Percentiles rank a stretch among this genome's conserved stretches.
Conservation (phyloP, 2,797 vertebrate genomes). For the Poecilia wingei region DNA sequence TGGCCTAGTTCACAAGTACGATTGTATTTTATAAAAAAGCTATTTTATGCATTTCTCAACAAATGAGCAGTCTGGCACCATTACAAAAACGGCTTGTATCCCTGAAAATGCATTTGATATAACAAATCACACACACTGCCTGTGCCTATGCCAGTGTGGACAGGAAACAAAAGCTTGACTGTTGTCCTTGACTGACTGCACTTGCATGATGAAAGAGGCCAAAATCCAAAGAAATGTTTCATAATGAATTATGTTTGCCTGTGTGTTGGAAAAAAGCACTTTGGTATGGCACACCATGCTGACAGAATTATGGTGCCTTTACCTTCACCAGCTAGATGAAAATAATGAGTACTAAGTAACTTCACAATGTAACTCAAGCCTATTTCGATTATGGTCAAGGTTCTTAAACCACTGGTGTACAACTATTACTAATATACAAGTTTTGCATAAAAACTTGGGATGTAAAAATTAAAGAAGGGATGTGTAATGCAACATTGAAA, state of each 20-base stretch:
- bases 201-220: neutral
- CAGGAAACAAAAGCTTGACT: neutral
- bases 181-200: neutral
- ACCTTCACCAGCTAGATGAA: constrained; percentile 62
- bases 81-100: neutral
- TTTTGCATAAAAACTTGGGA: constrained; percentile 32
- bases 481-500: constrained; percentile 13
- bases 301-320: constrained; percentile 29
- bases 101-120: neutral
- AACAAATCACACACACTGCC: neutral
- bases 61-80: neutral
- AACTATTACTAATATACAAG: constrained; percentile 44
- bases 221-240: neutral
- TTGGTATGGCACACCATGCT: constrained; percentile 10
- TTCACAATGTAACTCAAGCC: constrained; percentile 59
- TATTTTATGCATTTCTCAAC: neutral
- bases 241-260: constrained; percentile 1
- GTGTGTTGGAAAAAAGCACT: constrained; percentile 18
- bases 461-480: constrained; percentile 23
- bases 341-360: constrained; percentile 64
- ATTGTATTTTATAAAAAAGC: neutral
- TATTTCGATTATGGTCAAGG: constrained; percentile 40
- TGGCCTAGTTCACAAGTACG: neutral
- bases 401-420: constrained; percentile 57
- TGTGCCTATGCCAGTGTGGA: neutral